These are phyloP conservation scores for Psettodes erumei DNA, from an alignment of 2,113 vertebrate species.

Conservation along the genomic window DNA sequence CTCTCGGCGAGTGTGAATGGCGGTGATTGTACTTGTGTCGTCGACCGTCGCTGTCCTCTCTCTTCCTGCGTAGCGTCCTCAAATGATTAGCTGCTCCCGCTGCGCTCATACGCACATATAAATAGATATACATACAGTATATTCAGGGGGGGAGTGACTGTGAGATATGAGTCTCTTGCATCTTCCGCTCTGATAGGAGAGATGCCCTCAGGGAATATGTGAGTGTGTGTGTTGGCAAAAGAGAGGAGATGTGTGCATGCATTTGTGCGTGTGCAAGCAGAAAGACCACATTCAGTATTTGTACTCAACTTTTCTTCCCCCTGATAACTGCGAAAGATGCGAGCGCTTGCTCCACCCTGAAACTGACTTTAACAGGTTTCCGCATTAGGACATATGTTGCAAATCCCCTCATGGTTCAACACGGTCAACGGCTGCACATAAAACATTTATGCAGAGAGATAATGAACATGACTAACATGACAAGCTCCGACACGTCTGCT, in stretches of 20 bases:
- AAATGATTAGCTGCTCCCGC: conserved; percentile 50
- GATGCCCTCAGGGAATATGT: conserved; percentile 50
- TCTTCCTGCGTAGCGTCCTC: conserved; percentile 39
- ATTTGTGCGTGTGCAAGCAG: conserved; percentile 8
- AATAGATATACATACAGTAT: too few species aligned
- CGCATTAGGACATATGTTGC: neutral
- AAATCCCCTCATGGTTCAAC: neutral
- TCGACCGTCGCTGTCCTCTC: conserved; percentile 30
- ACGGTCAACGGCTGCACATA: neutral
- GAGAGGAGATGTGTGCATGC: neutral
- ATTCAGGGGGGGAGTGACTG: conserved; percentile 44
- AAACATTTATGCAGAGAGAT: conserved; percentile 28
- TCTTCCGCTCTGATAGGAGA: conserved; percentile 77
- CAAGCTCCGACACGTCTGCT: conserved; percentile 34
- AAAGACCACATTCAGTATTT: neutral
- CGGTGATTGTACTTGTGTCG: conserved; percentile 61
- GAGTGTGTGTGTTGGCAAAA: conserved; percentile 26
- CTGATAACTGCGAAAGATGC: neutral
- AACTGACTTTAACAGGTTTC: neutral
- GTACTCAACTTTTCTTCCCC: neutral
- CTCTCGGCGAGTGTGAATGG: conserved; percentile 44
- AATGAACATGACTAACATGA: conserved; percentile 41
- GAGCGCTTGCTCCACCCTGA: neutral
- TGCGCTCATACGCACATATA: conserved; percentile 4
- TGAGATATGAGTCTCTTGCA: conserved; percentile 60